phyloP scores from a whole-genome alignment of 2,113 vertebrate genomes.

The Hippocampus comes region DNA sequence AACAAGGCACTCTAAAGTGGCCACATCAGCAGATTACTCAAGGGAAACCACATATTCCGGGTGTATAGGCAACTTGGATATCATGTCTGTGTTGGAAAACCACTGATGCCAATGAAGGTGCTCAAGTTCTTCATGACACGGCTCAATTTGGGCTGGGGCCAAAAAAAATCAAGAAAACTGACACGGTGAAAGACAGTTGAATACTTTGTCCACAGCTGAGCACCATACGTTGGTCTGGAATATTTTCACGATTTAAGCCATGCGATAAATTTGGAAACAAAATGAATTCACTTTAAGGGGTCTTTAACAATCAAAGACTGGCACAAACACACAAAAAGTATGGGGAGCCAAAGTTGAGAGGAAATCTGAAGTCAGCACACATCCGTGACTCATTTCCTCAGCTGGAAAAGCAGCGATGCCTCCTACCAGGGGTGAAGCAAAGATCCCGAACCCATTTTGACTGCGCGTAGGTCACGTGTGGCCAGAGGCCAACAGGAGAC shows the following conservation, averaged over 20 bases:
- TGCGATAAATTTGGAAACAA: background rate
- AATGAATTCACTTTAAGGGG: background rate
- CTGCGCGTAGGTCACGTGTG: slow-evolving; percentile 19
- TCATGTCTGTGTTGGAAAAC: background rate
- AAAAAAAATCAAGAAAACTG: background rate
- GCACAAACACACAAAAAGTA: slow-evolving; percentile 1
- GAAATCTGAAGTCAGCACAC: slow-evolving; percentile 65
- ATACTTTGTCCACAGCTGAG: background rate
- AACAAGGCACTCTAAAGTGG: too few species aligned
- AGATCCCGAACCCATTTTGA: slow-evolving; percentile 50
- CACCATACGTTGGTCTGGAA: background rate
- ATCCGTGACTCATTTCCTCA: slow-evolving; percentile 71
- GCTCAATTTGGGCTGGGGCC: background rate
- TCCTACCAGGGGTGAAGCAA: slow-evolving; percentile 59
- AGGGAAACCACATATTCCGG: too few species aligned
- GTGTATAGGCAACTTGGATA: background rate
- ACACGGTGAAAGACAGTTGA: background rate
- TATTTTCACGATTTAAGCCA: background rate
- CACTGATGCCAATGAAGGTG: background rate
- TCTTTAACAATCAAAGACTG: background rate
- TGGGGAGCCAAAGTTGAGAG: slow-evolving; percentile 54
- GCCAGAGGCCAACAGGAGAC: slow-evolving; percentile 33
- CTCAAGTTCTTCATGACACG: background rate
- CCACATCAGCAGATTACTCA: too few species aligned
- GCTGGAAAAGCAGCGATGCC: slow-evolving; percentile 60